Evolutionary conservation across 1,140 invertebrate species (phyloP).

Genomic region (Macrostomum lignano): DNA sequence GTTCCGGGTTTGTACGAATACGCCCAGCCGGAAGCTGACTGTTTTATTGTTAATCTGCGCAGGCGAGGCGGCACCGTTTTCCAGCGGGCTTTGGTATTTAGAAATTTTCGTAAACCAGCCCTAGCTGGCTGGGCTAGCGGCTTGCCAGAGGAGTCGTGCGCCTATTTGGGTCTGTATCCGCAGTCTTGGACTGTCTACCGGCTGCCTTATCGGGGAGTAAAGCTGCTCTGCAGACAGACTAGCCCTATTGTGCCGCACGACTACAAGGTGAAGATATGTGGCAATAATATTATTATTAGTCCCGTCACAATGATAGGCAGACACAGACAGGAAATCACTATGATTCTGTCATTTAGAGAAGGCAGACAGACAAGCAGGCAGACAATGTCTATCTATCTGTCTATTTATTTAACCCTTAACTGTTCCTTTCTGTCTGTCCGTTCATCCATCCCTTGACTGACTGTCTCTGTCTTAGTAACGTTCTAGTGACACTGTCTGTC

Average conservation of each 20-base stretch:
- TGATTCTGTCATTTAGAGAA: neutral
- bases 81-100: conserved; percentile 49
- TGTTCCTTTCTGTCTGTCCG: too few relatives aligned
- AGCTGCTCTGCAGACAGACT: conserved; percentile 50
- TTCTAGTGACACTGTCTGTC: too few relatives aligned
- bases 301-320: neutral
- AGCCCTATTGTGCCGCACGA: conserved; percentile 32
- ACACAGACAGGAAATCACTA: conserved; percentile 4
- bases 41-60: conserved; percentile 27
- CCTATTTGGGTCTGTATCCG: conserved; percentile 59
- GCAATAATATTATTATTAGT: neutral
- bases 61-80: conserved; percentile 39
- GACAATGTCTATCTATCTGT: too few relatives aligned
- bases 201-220: conserved; percentile 46
- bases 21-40: conserved; percentile 46
- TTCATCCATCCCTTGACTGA: too few relatives aligned
- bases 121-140: conserved; percentile 44
- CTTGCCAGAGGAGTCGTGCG: conserved; percentile 34
- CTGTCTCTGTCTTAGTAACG: too few relatives aligned
- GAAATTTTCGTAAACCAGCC: conserved; percentile 29
- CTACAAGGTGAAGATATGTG: conserved; percentile 39
- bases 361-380: too few relatives aligned
- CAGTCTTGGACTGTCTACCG: conserved; percentile 62
- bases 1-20: conserved; percentile 58
- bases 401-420: too few relatives aligned